Conservation (phyloP, 2,888 invertebrate species). For the Zonitis immaculata region DNA sequence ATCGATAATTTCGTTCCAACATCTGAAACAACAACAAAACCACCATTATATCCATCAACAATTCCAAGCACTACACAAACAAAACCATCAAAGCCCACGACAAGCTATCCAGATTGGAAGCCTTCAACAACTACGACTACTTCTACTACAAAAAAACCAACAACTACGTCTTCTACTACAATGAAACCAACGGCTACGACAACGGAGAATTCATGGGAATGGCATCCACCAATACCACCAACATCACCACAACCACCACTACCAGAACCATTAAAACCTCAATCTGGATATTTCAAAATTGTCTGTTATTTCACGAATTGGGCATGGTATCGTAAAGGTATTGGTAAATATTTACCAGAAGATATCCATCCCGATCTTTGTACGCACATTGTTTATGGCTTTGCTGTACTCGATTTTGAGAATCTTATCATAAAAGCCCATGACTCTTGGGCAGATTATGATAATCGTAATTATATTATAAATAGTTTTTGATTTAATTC, state of each 20-base stretch:
- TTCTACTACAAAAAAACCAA: constrained; percentile 33
- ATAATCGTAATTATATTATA: constrained; percentile 62
- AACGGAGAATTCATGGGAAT: constrained; percentile 33
- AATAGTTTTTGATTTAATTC: background rate
- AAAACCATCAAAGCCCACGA: constrained; percentile 10
- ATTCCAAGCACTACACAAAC: constrained; percentile 26
- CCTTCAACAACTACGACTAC: constrained; percentile 30
- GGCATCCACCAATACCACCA: constrained; percentile 39
- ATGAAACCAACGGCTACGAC: constrained; percentile 10
- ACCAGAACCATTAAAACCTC: constrained; percentile 49
- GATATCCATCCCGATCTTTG: constrained; percentile 83
- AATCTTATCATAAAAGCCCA: constrained; percentile 75
- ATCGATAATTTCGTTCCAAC: constrained; percentile 11
- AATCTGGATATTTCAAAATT: constrained; percentile 69
- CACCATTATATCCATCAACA: constrained; percentile 26
- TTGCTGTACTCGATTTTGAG: constrained; percentile 83
- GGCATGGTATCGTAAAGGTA: constrained; percentile 84
- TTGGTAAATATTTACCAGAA: constrained; percentile 79
- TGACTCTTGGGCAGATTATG: constrained; percentile 87
- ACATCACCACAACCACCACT: constrained; percentile 45
- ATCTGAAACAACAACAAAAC: constrained; percentile 21
- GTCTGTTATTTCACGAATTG: constrained; percentile 92
- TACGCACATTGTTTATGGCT: constrained; percentile 90
- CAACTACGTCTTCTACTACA: constrained; percentile 36
- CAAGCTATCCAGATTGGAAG: constrained; percentile 18